Base-by-base conservation (phyloP, 2,888 invertebrate genomes). In the Drosophila mercatorum region DNA sequence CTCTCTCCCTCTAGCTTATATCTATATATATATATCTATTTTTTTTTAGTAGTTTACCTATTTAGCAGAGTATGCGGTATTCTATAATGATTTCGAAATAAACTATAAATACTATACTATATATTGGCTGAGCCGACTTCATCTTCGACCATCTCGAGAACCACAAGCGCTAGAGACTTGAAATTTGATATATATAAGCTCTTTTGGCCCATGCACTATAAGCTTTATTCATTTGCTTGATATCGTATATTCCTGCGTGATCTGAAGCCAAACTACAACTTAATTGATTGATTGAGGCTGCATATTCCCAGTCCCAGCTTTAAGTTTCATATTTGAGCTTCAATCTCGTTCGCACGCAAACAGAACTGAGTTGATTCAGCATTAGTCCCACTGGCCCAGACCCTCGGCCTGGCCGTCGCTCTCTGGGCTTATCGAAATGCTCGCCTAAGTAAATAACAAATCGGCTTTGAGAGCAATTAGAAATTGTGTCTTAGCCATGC, bases 391-490 rank as follows among this genome's bases (percentile, higher is more conserved):
- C n/a, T n/a, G n/a, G 0, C 11, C 2, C 31, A 10, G 34, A 34
- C 2, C 41, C 14, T 12, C 10, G 10, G 17, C 1, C 43, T 17
- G 22, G 22, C 44, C 2, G 2, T 22, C 22, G 14, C 14, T 8
- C 0, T 7, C 31, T 41, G 0, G 3, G 2, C 22, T 10, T 44
- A 17, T 11, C 11, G 8, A 12, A 26, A 28, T 28, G 28, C 31
- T 46, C 8, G 6, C 22, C 34, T 14, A 56, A 65, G 28, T 56
- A 55, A 55, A 65, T 59, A 60, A 44, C 60, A 72, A 69, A 68
- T 59, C 53, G 47, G 68, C 68, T 69, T 68, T 55, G 44, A 17
- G 65, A 55, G 68, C 72, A 77, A 68, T 76, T 72, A 76, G 62
- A 68, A 72, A 47, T 38, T 34, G 38, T 63, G 68, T 56, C 44